phyloP scores from a whole-genome alignment of 1,140 invertebrate genomes.

The Ceratosolen fusciceps region DNA sequence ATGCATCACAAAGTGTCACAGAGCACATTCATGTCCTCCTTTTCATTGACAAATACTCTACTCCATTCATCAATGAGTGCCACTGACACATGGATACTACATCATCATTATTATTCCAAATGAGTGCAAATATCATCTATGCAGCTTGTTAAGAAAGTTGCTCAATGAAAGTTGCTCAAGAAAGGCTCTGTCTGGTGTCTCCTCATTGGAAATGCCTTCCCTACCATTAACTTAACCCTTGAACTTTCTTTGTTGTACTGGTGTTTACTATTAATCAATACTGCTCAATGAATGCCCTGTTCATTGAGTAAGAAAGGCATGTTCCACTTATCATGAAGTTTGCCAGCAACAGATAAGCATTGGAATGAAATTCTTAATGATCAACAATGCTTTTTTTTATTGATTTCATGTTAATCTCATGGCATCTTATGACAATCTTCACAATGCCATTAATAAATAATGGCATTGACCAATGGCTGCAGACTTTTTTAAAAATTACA shows the following conservation, averaged over 20 bases:
- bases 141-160: too few relatives aligned
- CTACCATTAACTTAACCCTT: constrained; percentile 43
- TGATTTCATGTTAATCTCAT: not conserved
- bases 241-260: constrained; percentile 43
- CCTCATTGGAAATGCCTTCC: not conserved
- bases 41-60: too few relatives aligned
- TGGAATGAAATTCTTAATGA: constrained; percentile 2
- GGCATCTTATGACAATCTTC: too few relatives aligned
- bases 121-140: too few relatives aligned
- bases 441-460: too few relatives aligned
- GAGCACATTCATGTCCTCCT: too few relatives aligned
- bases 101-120: too few relatives aligned
- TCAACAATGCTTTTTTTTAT: constrained; percentile 4
- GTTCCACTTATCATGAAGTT: constrained; percentile 40
- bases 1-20: too few relatives aligned
- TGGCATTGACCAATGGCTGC: too few relatives aligned
- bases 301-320: constrained; percentile 42
- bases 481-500: too few relatives aligned
- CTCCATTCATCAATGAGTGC: too few relatives aligned
- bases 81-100: too few relatives aligned
- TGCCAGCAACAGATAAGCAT: constrained; percentile 38
- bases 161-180: not conserved
- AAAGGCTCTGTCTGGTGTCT: not conserved
- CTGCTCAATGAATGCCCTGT: constrained; percentile 47
- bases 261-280: constrained; percentile 50